Percentiles rank a stretch among this genome's conserved stretches.
Conservation (phyloP, 2,888 invertebrate genomes). For the Isoperla grammatica region DNA sequence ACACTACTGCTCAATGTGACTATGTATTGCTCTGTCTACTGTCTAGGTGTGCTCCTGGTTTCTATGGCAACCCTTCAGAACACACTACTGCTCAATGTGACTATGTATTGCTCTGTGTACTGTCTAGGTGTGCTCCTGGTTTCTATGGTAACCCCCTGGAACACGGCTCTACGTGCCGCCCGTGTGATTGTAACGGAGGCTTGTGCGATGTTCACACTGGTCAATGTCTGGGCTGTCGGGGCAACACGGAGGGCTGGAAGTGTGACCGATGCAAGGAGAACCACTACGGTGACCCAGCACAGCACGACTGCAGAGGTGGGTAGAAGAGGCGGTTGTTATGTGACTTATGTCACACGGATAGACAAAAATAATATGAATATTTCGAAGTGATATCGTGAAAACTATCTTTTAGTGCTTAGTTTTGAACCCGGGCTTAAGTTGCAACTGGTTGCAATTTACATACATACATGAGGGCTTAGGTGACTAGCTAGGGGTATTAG, state of each 20-base stretch:
- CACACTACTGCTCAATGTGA: too few relatives aligned
- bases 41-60: slow-evolving; percentile 67
- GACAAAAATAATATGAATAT: neutral
- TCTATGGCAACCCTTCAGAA: too few relatives aligned
- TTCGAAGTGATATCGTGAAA: neutral
- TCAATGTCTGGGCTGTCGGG: slow-evolving; percentile 76
- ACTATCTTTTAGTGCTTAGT: too few relatives aligned
- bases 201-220: slow-evolving; percentile 82
- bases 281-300: slow-evolving; percentile 59
- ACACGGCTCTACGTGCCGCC: slow-evolving; percentile 64
- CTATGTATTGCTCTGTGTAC: too few relatives aligned
- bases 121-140: slow-evolving; percentile 68
- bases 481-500: too few relatives aligned
- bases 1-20: too few relatives aligned
- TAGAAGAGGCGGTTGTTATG: too few relatives aligned
- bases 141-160: slow-evolving; percentile 76
- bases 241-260: slow-evolving; percentile 61
- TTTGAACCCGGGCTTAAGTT: neutral
- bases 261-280: slow-evolving; percentile 63
- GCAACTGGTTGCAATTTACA: too few relatives aligned
- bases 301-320: slow-evolving; percentile 56
- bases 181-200: slow-evolving; percentile 82
- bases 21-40: too few relatives aligned
- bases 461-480: too few relatives aligned
- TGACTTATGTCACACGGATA: too few relatives aligned